Percentiles rank a stretch among this genome's conserved stretches.
Conservation (phyloP, 1,140 invertebrate species). For the Drosophila nasuta region DNA sequence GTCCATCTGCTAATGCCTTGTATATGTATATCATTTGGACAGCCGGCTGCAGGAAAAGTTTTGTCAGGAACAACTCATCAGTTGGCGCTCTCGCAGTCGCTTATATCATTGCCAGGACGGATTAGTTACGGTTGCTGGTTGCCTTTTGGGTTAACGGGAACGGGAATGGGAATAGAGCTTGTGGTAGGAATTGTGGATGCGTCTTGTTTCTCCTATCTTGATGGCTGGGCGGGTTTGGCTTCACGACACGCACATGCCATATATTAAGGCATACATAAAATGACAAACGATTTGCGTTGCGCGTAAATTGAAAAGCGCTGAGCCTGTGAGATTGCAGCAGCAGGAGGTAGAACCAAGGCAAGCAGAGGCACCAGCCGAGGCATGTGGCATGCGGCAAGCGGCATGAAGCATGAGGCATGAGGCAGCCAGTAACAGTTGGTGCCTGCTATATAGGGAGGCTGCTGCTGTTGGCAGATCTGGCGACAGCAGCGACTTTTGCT, state of each 20-base stretch:
- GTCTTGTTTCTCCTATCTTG: conserved; percentile 15
- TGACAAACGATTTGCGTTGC: conserved; percentile 80
- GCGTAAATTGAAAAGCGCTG: conserved; percentile 82
- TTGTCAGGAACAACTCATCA: conserved; percentile 67
- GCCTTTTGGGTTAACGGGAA: conserved; percentile 26
- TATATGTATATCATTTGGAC: conserved; percentile 29
- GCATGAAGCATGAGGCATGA: too few relatives aligned
- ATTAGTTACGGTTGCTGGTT: conserved; percentile 76
- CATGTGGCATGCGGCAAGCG: neutral
- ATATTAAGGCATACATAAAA: conserved; percentile 80
- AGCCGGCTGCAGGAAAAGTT: conserved; percentile 31
- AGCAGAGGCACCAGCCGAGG: neutral
- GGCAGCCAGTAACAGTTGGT: conserved; percentile 8
- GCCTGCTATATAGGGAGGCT: conserved; percentile 6
- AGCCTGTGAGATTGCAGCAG: conserved; percentile 65
- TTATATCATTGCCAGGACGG: conserved; percentile 85
- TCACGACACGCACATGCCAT: conserved; percentile 75
- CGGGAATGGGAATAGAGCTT: neutral
- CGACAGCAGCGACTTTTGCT: conserved; percentile 63
- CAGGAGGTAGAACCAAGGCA: conserved; percentile 2
- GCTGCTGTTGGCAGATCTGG: conserved; percentile 29
- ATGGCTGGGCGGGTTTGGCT: conserved; percentile 38
- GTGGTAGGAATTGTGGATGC: neutral
- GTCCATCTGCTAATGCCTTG: conserved; percentile 3
- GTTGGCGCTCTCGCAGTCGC: conserved; percentile 28